Conservation (phyloP, 1,140 invertebrate species). For the Triops cancriformis region DNA sequence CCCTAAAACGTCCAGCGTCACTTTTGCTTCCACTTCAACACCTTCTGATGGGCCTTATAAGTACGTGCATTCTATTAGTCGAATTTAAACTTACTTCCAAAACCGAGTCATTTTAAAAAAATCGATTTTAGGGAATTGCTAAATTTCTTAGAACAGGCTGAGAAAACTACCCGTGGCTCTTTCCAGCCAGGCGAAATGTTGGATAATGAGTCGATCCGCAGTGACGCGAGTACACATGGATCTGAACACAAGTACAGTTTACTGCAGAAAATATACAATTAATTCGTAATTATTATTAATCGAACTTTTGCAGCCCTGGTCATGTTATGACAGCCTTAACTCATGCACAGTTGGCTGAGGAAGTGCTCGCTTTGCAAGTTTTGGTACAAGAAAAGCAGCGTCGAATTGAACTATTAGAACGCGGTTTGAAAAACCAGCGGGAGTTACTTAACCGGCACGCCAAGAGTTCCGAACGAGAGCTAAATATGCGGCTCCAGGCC, state of each 20-base stretch:
- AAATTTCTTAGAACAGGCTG: neutral
- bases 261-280: neutral
- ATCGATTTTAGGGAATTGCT: neutral
- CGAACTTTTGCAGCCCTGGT: neutral
- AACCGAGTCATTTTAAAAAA: neutral
- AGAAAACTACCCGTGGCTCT: neutral
- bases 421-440: slow-evolving; percentile 23
- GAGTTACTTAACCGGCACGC: slow-evolving; percentile 23
- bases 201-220: neutral
- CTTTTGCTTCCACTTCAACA: neutral
- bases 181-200: neutral
- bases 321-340: neutral
- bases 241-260: neutral
- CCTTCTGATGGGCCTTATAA: neutral
- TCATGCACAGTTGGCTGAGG: neutral
- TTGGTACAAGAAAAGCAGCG: neutral
- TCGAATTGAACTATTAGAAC: slow-evolving; percentile 8
- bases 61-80: too few relatives aligned
- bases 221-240: neutral
- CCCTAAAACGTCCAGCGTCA: neutral
- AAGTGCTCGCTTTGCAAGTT: neutral
- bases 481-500: slow-evolving; percentile 41
- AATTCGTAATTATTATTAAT: neutral
- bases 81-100: too few relatives aligned
- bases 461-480: slow-evolving; percentile 37